phyloP scores from a whole-genome alignment of 1,140 invertebrate species.

The Calephelis nemesis region DNA sequence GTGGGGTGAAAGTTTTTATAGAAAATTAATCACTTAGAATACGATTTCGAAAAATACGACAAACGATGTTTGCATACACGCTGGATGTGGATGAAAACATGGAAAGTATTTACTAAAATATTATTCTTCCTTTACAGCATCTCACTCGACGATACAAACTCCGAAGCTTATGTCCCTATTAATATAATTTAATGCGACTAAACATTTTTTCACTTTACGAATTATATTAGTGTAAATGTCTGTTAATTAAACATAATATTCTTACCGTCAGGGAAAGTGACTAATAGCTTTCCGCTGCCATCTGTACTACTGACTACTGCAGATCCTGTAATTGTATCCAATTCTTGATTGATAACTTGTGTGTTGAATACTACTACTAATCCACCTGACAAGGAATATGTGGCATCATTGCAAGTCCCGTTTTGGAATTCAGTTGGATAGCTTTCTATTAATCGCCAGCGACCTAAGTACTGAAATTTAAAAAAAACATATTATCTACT shows the following conservation, averaged over 20 bases:
- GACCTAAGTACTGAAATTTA: slow-evolving; percentile 40
- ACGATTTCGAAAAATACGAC: too few relatives aligned
- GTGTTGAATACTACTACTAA: slow-evolving; percentile 39
- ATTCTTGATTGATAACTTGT: slow-evolving; percentile 39
- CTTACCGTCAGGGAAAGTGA: slow-evolving; percentile 39
- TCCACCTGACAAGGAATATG: slow-evolving; percentile 21
- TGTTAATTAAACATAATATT: neutral
- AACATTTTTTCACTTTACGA: too few relatives aligned
- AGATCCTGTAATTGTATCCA: slow-evolving; percentile 39
- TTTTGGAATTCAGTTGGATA: slow-evolving; percentile 39
- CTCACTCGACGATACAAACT: too few relatives aligned
- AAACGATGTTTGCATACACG: too few relatives aligned
- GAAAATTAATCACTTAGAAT: too few relatives aligned
- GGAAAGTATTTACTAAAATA: too few relatives aligned
- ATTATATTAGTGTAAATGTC: neutral
- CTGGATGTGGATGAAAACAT: too few relatives aligned
- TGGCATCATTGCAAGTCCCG: slow-evolving; percentile 45
- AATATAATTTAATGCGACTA: too few relatives aligned
- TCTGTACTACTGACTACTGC: slow-evolving; percentile 34
- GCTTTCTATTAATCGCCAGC: slow-evolving; percentile 44
- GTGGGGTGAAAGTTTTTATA: too few relatives aligned
- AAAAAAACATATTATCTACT: neutral
- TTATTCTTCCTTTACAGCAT: too few relatives aligned
- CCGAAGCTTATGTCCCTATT: too few relatives aligned
- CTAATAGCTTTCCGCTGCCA: slow-evolving; percentile 37